These are phyloP conservation scores for Nephrotoma appendiculata DNA, from an alignment of 2,888 invertebrate species.

Conservation along the genomic window DNA sequence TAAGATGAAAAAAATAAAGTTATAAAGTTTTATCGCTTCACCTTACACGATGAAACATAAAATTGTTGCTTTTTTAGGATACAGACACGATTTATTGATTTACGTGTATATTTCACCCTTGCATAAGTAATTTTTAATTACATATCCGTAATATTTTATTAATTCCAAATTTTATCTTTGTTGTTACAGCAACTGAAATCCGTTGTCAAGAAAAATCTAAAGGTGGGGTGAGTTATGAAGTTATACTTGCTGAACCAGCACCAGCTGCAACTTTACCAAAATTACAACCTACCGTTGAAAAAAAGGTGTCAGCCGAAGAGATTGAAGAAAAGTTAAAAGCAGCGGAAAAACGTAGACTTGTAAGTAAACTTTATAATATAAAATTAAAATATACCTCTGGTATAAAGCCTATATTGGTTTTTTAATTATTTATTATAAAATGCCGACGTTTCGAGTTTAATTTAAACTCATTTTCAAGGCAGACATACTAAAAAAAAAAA, in stretches of 20 bases:
- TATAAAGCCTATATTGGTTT: too few relatives aligned
- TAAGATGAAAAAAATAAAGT: background rate
- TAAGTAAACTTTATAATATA: constrained; percentile 40
- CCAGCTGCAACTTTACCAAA: constrained; percentile 48
- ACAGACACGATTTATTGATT: too few relatives aligned
- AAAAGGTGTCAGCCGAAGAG: constrained; percentile 67
- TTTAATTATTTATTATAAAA: too few relatives aligned
- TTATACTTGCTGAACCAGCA: constrained; percentile 71
- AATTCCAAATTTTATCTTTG: background rate
- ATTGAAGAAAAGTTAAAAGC: constrained; percentile 87
- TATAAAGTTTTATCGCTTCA: background rate
- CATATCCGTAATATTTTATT: background rate
- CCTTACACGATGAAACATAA: background rate
- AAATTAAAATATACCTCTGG: too few relatives aligned
- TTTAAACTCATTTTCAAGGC: too few relatives aligned
- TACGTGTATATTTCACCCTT: too few relatives aligned
- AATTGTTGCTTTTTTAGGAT: background rate
- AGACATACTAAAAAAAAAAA: too few relatives aligned
- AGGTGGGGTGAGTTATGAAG: constrained; percentile 83
- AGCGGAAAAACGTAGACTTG: constrained; percentile 86
- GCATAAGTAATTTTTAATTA: background rate
- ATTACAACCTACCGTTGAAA: constrained; percentile 45
- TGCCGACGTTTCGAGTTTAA: too few relatives aligned
- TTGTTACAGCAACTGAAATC: constrained; percentile 64
- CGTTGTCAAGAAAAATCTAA: constrained; percentile 86